A percentile compares a stretch with the other conserved stretches of the same genome.
phyloP scores from a whole-genome alignment of 2,888 invertebrate species.

The Drosophila mimetica region DNA sequence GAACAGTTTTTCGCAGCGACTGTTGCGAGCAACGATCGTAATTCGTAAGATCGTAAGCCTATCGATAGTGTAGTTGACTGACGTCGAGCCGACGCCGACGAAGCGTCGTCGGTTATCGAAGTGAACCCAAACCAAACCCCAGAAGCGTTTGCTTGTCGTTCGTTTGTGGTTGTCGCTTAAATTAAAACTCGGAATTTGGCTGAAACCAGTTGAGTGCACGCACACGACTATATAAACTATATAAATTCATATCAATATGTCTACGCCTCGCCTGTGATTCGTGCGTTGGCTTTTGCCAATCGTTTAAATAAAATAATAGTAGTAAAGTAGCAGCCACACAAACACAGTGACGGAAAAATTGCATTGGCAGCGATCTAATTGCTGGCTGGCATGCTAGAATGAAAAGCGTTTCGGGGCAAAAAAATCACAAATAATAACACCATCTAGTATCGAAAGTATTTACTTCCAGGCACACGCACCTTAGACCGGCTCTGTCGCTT shows the following conservation, averaged over 20 bases:
- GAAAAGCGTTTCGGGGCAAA: conserved; percentile 31
- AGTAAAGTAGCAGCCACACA: conserved; percentile 18
- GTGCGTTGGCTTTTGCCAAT: conserved; percentile 59
- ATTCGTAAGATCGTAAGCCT: conserved; percentile 37
- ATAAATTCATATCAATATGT: conserved; percentile 17
- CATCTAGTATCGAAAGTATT: conserved; percentile 28
- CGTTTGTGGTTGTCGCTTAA: conserved; percentile 61
- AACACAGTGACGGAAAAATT: conserved; percentile 35
- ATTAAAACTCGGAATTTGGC: conserved; percentile 77
- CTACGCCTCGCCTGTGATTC: conserved; percentile 64
- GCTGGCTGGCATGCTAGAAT: conserved; percentile 63
- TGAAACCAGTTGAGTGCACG: conserved; percentile 74
- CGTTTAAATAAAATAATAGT: conserved; percentile 59
- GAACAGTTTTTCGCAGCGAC: conserved; percentile 43
- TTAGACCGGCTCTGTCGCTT: neutral
- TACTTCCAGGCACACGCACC: conserved; percentile 48
- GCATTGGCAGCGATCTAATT: conserved; percentile 65
- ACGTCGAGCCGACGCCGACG: conserved; percentile 11
- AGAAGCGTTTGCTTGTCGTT: conserved; percentile 48
- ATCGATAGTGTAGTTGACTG: conserved; percentile 70
- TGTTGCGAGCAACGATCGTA: conserved; percentile 45
- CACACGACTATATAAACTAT: conserved; percentile 34
- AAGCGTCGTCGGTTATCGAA: conserved; percentile 56
- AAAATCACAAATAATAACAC: conserved; percentile 6
- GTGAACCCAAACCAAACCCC: conserved; percentile 38